A percentile compares a stretch with the other conserved stretches of the same genome.
Evolutionary conservation across 2,797 vertebrate species (phyloP).

Genomic region (Sebastes hubbsi): DNA sequence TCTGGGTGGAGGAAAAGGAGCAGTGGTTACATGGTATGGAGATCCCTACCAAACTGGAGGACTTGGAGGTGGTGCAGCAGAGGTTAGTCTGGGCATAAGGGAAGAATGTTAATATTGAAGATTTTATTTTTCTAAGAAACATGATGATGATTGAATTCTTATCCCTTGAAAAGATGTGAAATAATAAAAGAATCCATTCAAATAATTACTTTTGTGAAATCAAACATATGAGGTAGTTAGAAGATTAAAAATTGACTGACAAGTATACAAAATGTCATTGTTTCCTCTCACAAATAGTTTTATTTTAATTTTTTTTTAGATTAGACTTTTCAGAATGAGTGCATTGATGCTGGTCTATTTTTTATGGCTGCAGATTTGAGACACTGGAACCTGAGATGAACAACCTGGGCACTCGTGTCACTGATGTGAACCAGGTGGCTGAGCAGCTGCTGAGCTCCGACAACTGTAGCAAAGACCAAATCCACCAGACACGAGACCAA

Average conservation of each 20-base stretch:
- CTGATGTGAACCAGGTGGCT: conserved; percentile 88
- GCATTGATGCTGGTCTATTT: conserved; percentile 5
- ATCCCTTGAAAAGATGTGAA: background rate
- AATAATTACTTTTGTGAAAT: background rate
- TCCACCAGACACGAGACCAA: conserved; percentile 87
- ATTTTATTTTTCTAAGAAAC: background rate
- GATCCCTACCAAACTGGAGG: conserved; percentile 92
- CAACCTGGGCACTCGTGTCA: conserved; percentile 84
- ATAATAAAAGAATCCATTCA: background rate
- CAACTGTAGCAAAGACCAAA: conserved; percentile 87
- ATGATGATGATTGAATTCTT: background rate
- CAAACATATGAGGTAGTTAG: background rate
- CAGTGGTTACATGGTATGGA: conserved; percentile 92
- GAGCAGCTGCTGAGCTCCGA: conserved; percentile 86
- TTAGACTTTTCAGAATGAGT: background rate
- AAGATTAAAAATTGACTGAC: background rate
- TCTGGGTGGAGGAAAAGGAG: conserved; percentile 96
- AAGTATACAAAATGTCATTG: no score
- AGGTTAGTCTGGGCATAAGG: conserved; percentile 78
- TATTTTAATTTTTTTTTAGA: background rate
- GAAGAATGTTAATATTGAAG: background rate
- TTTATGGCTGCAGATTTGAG: conserved; percentile 86
- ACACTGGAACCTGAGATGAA: conserved; percentile 97
- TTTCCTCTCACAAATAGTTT: background rate
- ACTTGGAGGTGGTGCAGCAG: conserved; percentile 96